A percentile compares a stretch with the other conserved stretches of the same genome.
These are phyloP conservation scores for Trinectes maculatus DNA, from an alignment of 2,113 vertebrate species.

Conservation along the genomic window DNA sequence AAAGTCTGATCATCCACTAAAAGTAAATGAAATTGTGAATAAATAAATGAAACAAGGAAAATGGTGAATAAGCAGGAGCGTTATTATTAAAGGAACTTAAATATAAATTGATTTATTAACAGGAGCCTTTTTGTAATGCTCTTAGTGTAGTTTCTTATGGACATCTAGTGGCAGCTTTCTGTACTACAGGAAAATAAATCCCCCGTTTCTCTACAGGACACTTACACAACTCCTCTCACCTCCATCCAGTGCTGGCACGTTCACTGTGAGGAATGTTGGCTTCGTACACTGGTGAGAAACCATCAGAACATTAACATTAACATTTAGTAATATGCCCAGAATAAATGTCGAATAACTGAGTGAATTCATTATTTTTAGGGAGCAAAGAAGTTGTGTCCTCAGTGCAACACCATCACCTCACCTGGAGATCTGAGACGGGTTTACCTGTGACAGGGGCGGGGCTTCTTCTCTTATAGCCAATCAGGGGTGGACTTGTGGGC, in stretches of 20 bases:
- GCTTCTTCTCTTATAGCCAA: slow-evolving; percentile 44
- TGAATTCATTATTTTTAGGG: slow-evolving; percentile 69
- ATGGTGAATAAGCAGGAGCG: too few relatives aligned
- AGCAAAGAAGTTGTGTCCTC: slow-evolving; percentile 86
- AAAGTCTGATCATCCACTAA: too few relatives aligned
- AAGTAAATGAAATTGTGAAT: too few relatives aligned
- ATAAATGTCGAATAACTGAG: not conserved
- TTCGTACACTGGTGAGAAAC: slow-evolving; percentile 83
- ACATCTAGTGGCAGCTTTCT: slow-evolving; percentile 69
- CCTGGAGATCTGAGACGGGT: slow-evolving; percentile 85
- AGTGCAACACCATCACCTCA: slow-evolving; percentile 87
- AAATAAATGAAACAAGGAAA: not conserved
- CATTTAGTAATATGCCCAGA: not conserved
- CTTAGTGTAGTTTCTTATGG: slow-evolving; percentile 23
- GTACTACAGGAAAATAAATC: slow-evolving; percentile 27
- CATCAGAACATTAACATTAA: not conserved
- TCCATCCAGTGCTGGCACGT: slow-evolving; percentile 89
- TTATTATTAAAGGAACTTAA: not conserved
- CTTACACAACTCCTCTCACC: slow-evolving; percentile 82
- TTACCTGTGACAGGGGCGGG: slow-evolving; percentile 76
- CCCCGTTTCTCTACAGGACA: slow-evolving; percentile 73
- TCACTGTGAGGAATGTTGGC: slow-evolving; percentile 88
- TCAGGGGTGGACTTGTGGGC: slow-evolving; percentile 64
- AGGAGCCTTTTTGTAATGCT: not conserved
- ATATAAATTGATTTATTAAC: not conserved